These are phyloP conservation scores for Cladopsammia gracilis DNA, from an alignment of 64 coral and sea anemone genomes.

Conservation along the genomic window DNA sequence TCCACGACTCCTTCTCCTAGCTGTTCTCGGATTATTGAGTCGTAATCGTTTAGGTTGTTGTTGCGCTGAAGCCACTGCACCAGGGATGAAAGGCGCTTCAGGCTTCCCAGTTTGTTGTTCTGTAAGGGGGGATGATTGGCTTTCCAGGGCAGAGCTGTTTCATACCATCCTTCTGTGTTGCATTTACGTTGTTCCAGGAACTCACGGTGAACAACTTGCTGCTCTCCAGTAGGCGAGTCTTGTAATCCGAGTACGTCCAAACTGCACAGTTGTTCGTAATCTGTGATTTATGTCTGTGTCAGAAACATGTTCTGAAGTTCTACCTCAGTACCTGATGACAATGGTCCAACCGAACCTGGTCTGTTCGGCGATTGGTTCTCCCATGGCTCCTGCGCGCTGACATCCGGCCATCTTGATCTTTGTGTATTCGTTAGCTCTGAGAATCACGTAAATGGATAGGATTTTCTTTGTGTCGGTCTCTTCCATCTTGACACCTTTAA, in stretches of 20 bases:
- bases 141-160: no score
- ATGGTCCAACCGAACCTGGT: slow-evolving; percentile 16
- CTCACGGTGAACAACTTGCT: slow-evolving; percentile 3
- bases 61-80: not conserved
- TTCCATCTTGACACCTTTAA: slow-evolving; percentile 38
- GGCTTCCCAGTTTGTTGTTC: slow-evolving; percentile 32
- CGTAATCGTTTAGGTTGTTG: not conserved
- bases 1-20: slow-evolving; percentile 11
- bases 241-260: slow-evolving; percentile 46
- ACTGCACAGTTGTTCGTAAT: slow-evolving; percentile 37
- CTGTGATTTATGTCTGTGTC: slow-evolving; percentile 2
- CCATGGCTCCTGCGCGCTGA: slow-evolving; percentile 24
- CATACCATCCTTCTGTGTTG: slow-evolving; percentile 55
- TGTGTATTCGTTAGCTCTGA: no score
- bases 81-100: not conserved
- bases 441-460: no score
- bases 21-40: slow-evolving; percentile 30
- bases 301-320: slow-evolving; percentile 29
- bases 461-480: no score
- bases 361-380: slow-evolving; percentile 23
- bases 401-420: slow-evolving; percentile 39
- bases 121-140: slow-evolving; percentile 20
- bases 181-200: slow-evolving; percentile 9
- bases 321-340: not conserved
- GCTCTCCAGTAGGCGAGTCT: slow-evolving; percentile 11